These are phyloP conservation scores for Poeciliopsis turrubarensis DNA, from an alignment of 2,113 vertebrate genomes.

Conservation along the genomic window DNA sequence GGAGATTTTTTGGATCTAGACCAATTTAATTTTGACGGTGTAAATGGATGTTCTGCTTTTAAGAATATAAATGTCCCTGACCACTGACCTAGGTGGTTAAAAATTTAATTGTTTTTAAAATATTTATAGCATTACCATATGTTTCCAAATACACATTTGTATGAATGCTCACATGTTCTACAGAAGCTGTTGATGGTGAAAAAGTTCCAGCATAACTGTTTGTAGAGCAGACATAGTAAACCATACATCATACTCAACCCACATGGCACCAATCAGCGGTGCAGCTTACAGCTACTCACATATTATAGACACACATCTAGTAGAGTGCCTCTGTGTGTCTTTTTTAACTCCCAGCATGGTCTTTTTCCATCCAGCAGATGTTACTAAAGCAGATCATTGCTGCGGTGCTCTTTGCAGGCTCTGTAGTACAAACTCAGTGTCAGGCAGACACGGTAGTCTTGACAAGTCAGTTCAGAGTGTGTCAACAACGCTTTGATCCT, in stretches of 20 bases:
- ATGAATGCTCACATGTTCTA: slow-evolving; percentile 13
- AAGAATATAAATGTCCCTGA: no score
- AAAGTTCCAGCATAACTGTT: neutral
- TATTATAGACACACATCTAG: slow-evolving; percentile 14
- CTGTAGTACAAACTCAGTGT: slow-evolving; percentile 43
- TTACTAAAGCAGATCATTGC: slow-evolving; percentile 41
- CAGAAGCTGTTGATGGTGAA: slow-evolving; percentile 20
- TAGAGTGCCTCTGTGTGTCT: slow-evolving; percentile 16
- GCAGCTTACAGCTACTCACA: slow-evolving; percentile 26
- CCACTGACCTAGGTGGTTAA: no score
- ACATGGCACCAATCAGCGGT: slow-evolving; percentile 20
- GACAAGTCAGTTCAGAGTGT: slow-evolving; percentile 49
- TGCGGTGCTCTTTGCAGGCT: slow-evolving; percentile 23
- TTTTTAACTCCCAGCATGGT: slow-evolving; percentile 2
- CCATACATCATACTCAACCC: slow-evolving; percentile 49
- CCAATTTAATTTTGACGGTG: no score
- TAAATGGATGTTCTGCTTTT: no score
- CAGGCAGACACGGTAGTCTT: slow-evolving; percentile 38
- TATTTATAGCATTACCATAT: neutral
- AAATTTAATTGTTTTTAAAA: no score
- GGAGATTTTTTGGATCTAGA: no score
- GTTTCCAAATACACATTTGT: neutral
- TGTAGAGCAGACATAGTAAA: slow-evolving; percentile 50
- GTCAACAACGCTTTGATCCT: slow-evolving; percentile 58
- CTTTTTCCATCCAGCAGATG: slow-evolving; percentile 38